Percentiles rank a stretch among this genome's conserved stretches.
Evolutionary conservation across 2,888 invertebrate species (phyloP).

Genomic region (Antitype chi): DNA sequence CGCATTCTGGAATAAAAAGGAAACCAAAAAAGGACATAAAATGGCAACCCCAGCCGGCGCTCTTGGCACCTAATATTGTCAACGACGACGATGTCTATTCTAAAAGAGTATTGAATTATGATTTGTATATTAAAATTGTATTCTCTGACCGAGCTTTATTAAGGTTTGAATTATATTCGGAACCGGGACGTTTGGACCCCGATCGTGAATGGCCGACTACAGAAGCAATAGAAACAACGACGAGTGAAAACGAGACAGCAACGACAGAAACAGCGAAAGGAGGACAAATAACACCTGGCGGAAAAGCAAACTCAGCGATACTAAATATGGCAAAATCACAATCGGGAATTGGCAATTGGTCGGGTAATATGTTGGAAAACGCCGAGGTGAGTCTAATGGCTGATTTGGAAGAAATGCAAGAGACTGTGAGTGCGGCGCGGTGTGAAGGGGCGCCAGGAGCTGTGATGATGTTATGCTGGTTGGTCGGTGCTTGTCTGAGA

Average conservation of each 20-base stretch:
- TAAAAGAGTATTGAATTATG: conserved; percentile 2
- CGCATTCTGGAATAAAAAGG: not conserved
- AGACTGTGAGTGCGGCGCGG: not conserved
- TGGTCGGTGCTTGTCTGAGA: not conserved
- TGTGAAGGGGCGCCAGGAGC: not conserved
- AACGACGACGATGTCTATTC: not conserved
- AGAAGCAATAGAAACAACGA: not conserved
- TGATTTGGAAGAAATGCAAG: not conserved
- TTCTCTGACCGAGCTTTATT: not conserved
- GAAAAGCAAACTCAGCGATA: not conserved
- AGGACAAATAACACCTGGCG: not conserved
- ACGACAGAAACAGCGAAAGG: not conserved
- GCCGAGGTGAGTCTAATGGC: not conserved
- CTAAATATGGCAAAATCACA: too few relatives aligned
- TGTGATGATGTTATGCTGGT: not conserved
- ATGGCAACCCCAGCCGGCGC: not conserved
- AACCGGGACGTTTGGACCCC: not conserved
- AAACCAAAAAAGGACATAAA: not conserved
- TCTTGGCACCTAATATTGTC: not conserved
- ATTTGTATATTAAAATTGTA: conserved; percentile 6
- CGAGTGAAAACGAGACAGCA: not conserved
- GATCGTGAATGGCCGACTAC: not conserved
- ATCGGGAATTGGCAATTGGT: not conserved
- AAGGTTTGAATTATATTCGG: not conserved
- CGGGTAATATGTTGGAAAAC: not conserved